Conservation (phyloP, 2,113 vertebrate species). For the Silurus asotus region DNA sequence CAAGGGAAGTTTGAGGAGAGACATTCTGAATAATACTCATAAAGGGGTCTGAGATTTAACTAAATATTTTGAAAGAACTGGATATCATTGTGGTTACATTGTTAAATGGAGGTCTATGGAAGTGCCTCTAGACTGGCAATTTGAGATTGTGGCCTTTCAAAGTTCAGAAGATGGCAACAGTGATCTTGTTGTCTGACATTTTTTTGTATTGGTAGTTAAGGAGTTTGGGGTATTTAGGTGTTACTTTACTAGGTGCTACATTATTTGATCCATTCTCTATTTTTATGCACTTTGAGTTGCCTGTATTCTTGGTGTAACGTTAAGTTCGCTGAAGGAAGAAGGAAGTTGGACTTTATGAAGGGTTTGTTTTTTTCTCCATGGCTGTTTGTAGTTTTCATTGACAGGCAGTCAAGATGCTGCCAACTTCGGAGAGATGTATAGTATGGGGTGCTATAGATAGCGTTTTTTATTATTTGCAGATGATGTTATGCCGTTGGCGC, state of each 20-base stretch:
- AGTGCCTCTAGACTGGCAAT: not conserved
- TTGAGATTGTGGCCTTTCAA: not conserved
- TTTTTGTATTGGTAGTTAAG: not conserved
- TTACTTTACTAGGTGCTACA: not conserved
- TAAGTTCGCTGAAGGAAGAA: not conserved
- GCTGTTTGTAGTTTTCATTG: not conserved
- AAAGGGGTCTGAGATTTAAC: not conserved
- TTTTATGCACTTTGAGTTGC: not conserved
- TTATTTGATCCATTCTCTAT: not conserved
- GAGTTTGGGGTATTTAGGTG: not conserved
- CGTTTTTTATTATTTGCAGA: not conserved
- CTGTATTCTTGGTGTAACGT: not conserved
- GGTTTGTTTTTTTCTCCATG: constrained; percentile 12
- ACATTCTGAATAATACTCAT: not conserved
- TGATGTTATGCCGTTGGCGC: not conserved
- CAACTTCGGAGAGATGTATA: not conserved
- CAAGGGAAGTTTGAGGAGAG: not conserved
- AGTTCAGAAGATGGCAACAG: not conserved
- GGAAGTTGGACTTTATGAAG: not conserved
- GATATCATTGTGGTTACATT: not conserved
- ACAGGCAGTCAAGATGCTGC: not conserved
- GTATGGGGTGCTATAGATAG: not conserved
- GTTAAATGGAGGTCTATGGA: not conserved
- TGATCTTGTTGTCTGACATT: not conserved
- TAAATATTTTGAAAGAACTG: not conserved